Evolutionary conservation across 2,797 vertebrate genomes (phyloP).

Genomic region (Alosa sapidissima): DNA sequence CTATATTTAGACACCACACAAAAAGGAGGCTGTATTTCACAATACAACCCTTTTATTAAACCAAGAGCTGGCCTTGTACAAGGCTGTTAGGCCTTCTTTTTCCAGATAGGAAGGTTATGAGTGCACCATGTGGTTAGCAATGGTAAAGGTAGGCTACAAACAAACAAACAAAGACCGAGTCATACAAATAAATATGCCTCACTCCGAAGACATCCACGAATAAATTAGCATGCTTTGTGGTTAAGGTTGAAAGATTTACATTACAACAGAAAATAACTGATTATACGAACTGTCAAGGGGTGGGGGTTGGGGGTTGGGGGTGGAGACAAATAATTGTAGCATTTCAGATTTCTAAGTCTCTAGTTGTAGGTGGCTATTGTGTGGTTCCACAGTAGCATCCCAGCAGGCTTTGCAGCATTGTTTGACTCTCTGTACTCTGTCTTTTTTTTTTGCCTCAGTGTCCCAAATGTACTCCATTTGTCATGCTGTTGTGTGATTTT

Average conservation of each 20-base stretch:
- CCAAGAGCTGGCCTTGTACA: neutral
- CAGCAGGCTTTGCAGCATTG: neutral
- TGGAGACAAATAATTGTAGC: neutral
- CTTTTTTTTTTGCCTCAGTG: neutral
- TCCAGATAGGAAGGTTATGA: neutral
- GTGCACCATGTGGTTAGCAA: neutral
- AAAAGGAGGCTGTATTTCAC: neutral
- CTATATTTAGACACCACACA: neutral
- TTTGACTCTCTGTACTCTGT: neutral
- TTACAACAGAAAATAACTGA: constrained; percentile 12
- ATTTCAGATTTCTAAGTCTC: neutral
- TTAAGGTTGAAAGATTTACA: neutral
- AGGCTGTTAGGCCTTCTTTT: neutral
- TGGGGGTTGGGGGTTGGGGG: neutral
- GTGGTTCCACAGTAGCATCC: neutral
- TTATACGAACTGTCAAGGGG: constrained; percentile 7
- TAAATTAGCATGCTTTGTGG: neutral
- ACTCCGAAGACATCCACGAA: neutral
- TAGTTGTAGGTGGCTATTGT: constrained; percentile 8
- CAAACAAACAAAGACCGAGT: neutral
- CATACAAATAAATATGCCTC: neutral
- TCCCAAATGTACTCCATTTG: neutral
- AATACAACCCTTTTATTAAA: neutral
- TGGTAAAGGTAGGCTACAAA: neutral
- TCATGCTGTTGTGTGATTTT: neutral